These are phyloP conservation scores for Helicolenus hilgendorfi DNA, from an alignment of 2,797 vertebrate genomes.

Conservation along the genomic window DNA sequence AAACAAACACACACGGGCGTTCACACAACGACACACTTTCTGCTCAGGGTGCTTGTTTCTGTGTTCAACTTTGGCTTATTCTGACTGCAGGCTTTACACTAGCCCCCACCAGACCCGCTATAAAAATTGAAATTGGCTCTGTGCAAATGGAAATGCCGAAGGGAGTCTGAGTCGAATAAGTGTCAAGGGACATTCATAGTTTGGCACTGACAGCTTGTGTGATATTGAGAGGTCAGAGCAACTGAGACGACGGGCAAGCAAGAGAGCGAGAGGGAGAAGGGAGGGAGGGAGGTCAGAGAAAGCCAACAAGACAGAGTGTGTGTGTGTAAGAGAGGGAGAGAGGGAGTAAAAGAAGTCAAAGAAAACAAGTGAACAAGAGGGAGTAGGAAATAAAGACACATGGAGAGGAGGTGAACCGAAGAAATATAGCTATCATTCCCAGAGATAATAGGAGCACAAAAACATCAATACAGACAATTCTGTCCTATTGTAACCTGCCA, in stretches of 20 bases:
- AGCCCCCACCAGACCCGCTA: conserved; percentile 37
- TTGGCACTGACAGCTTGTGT: conserved; percentile 77
- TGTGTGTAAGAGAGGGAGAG: neutral
- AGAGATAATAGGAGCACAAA: neutral
- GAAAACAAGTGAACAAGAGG: conserved; percentile 16
- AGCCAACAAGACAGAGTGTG: conserved; percentile 9
- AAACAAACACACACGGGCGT: conserved; percentile 15
- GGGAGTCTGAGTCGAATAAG: conserved; percentile 71
- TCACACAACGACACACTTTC: conserved; percentile 20
- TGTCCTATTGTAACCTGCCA: neutral
- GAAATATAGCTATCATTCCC: neutral
- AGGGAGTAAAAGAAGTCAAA: neutral
- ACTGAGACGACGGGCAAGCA: conserved; percentile 45
- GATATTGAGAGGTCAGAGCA: conserved; percentile 78
- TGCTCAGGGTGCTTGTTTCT: conserved; percentile 46
- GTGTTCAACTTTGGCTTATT: conserved; percentile 52
- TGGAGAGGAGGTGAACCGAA: neutral
- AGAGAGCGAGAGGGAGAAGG: neutral
- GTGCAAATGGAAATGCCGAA: conserved; percentile 77
- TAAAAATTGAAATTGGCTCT: conserved; percentile 78
- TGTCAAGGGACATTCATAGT: conserved; percentile 77
- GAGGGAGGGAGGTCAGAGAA: conserved; percentile 21
- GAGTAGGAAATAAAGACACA: neutral
- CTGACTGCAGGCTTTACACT: conserved; percentile 45
- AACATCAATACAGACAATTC: neutral